Evolutionary conservation across 2,113 vertebrate genomes (phyloP), one percentile per base, ranked within the genome.

Genomic region (Acrocephalus arundinaceus): DNA sequence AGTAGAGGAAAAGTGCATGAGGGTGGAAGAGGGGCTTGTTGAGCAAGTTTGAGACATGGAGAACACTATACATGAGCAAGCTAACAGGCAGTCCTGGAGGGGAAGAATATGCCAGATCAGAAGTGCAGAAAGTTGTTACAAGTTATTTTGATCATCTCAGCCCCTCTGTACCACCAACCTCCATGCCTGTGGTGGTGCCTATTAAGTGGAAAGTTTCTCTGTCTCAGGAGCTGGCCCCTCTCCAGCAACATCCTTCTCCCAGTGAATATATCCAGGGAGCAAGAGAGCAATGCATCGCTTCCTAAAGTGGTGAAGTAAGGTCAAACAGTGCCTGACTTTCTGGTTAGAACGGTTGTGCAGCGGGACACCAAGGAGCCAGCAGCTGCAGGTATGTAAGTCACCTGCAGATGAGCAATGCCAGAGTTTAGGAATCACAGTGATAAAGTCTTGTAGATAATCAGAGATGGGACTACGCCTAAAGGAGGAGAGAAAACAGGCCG

Each of bases 361-460:
- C 30, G 72, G 90, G 43, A 91, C 55, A 87, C 81, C n/a, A 20
- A 89, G 67, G 58, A 91, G 30, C 91, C 76, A 90, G 35, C 48
- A 86, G 68, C 3, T 72, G 79, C 59, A 73, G 37, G 28, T 21
- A 28, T 45, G 39, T 71, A 89, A 93, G 58, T 91, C 78, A 93
- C 62, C 78, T 83, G 51, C 73, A 90, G 85, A 71, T 84, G 82
- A 95, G 85, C 85, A 94, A 88, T 67, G 43, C 65, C 85, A 63
- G 72, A 80, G 35, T 90, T 92, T 59, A 96, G 46, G 93, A 96
- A 91, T 37, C 77, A 55, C 65, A 71, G 77, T 57, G 87, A 96
- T 93, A 88, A 95, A 91, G 39, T 35, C 72, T 85, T 94, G 82
- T 74, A 97, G 90, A 95, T 96, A 93, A 96, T 76, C 72, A 84